These are phyloP conservation scores for Drosophila saltans DNA, from an alignment of 1,140 invertebrate genomes.

Conservation along the genomic window DNA sequence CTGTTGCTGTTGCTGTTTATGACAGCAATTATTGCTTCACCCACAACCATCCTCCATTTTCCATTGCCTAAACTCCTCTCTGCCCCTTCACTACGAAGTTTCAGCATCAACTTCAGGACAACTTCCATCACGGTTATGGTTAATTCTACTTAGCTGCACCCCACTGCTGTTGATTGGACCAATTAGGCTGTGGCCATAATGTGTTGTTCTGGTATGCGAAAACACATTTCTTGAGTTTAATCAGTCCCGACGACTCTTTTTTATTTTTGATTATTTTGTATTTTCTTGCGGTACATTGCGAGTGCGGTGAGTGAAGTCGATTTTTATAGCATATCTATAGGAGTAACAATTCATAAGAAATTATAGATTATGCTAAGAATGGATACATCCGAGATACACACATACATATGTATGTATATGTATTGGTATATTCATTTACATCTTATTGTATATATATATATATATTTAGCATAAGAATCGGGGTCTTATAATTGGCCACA, in stretches of 20 bases:
- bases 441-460: too few relatives aligned
- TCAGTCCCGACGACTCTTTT: background rate
- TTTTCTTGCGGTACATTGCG: too few relatives aligned
- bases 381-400: too few relatives aligned
- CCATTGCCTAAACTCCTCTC: background rate
- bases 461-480: too few relatives aligned
- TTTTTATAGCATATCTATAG: too few relatives aligned
- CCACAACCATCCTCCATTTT: background rate
- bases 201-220: background rate
- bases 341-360: too few relatives aligned
- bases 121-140: constrained; percentile 30
- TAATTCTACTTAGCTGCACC: constrained; percentile 27
- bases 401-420: too few relatives aligned
- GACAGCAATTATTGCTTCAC: constrained; percentile 63
- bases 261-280: background rate
- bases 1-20: constrained; percentile 42
- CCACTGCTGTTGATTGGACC: constrained; percentile 37
- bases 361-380: too few relatives aligned
- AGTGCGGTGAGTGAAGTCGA: too few relatives aligned
- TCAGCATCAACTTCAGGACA: background rate
- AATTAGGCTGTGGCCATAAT: constrained; percentile 31
- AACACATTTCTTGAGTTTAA: background rate
- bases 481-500: too few relatives aligned
- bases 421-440: too few relatives aligned
- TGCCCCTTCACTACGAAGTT: background rate